A percentile compares a stretch with the other conserved stretches of the same genome.
Evolutionary conservation across 2,888 invertebrate species (phyloP).

Genomic region (Hypomecis punctinalis): DNA sequence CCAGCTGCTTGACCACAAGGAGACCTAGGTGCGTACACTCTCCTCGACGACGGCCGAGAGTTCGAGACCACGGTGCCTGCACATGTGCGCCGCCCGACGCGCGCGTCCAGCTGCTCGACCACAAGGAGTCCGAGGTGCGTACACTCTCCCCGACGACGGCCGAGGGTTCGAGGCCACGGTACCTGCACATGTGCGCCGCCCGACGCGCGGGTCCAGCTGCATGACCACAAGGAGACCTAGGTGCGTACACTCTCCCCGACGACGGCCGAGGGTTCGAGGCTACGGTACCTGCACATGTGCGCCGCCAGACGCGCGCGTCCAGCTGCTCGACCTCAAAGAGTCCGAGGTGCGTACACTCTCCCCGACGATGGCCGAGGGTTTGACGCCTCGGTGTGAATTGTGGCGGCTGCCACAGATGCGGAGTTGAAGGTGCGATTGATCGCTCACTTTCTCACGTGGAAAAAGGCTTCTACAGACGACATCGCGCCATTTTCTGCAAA

Average conservation of each 20-base stretch:
- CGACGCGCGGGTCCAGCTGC: slow-evolving; percentile 94
- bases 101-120: slow-evolving; percentile 96
- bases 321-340: slow-evolving; percentile 97
- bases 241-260: slow-evolving; percentile 40
- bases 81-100: slow-evolving; percentile 95
- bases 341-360: slow-evolving; percentile 87
- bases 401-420: too few relatives aligned
- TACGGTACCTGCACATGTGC: slow-evolving; percentile 97
- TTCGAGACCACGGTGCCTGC: slow-evolving; percentile 97
- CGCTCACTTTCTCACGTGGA: too few relatives aligned
- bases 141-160: too few relatives aligned
- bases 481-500: too few relatives aligned
- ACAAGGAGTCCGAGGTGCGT: slow-evolving; percentile 94
- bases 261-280: slow-evolving; percentile 97
- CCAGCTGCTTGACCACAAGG: slow-evolving; percentile 97
- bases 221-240: slow-evolving; percentile 98
- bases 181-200: slow-evolving; percentile 97
- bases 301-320: slow-evolving; percentile 94
- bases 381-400: slow-evolving; percentile 88
- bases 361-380: too few relatives aligned
- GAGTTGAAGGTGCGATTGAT: too few relatives aligned
- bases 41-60: too few relatives aligned
- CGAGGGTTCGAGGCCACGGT: slow-evolving; percentile 97
- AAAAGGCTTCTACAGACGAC: too few relatives aligned
- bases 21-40: slow-evolving; percentile 89